Conservation (phyloP, 2,113 vertebrate species). For the Paedocypris sp. region DNA sequence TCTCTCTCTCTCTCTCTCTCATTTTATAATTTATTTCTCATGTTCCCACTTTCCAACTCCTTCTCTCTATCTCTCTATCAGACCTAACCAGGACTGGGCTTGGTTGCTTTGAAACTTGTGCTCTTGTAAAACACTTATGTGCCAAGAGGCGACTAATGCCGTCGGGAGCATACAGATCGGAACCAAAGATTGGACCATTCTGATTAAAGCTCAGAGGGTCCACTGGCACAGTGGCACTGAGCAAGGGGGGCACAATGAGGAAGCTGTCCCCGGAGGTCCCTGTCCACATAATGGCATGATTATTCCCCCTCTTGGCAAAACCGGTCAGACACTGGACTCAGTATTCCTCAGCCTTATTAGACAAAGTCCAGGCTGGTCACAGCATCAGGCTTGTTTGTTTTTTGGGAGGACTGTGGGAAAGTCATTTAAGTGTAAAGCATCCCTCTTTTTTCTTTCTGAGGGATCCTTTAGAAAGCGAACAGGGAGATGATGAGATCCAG, state of each 20-base stretch:
- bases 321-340: conserved; percentile 53
- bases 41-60: no score
- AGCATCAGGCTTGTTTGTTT: conserved; percentile 13
- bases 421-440: conserved; percentile 66
- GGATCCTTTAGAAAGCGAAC: conserved; percentile 47
- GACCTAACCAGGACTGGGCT: no score
- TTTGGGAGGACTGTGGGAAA: conserved; percentile 60
- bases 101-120: no score
- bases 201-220: conserved; percentile 30
- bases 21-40: no score
- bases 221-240: conserved; percentile 13
- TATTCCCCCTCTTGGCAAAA: conserved; percentile 49
- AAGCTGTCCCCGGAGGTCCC: conserved; percentile 49
- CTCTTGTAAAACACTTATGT: background rate
- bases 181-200: conserved; percentile 22
- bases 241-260: conserved; percentile 39
- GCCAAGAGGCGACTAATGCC: no score
- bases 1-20: no score
- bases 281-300: conserved; percentile 57
- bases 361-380: conserved; percentile 28
- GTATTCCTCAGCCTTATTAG: conserved; percentile 45
- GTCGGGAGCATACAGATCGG: background rate
- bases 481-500: conserved; percentile 46
- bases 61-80: no score
- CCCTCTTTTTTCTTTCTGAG: conserved; percentile 48